phyloP scores from a whole-genome alignment of 1,140 invertebrate genomes.

The Euschistus heros region DNA sequence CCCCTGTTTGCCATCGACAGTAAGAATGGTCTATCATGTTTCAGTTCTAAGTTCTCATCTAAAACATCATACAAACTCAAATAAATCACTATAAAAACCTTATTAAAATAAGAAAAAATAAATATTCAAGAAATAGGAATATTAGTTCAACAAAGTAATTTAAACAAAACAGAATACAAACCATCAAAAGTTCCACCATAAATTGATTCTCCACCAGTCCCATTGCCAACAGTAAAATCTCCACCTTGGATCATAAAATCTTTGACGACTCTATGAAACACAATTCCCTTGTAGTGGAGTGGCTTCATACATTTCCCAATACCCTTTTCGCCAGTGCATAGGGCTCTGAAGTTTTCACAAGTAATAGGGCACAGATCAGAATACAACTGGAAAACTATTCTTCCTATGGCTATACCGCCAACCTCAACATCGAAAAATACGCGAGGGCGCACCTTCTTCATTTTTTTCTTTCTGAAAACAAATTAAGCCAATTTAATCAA shows the following conservation, averaged over 20 bases:
- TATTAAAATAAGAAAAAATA: background rate
- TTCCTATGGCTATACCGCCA: slow-evolving; percentile 71
- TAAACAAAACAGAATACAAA: slow-evolving; percentile 33
- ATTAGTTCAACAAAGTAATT: background rate
- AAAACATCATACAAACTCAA: slow-evolving; percentile 21
- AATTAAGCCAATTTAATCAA: background rate
- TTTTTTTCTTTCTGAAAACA: slow-evolving; percentile 12
- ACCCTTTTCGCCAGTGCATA: slow-evolving; percentile 84
- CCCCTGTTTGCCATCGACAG: slow-evolving; percentile 96
- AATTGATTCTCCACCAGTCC: slow-evolving; percentile 83
- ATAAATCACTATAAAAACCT: too few species aligned
- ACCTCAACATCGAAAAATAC: slow-evolving; percentile 90
- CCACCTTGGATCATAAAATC: slow-evolving; percentile 86
- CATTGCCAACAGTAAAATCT: slow-evolving; percentile 80
- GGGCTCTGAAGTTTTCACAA: slow-evolving; percentile 82
- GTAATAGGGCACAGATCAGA: slow-evolving; percentile 87
- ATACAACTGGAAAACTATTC: slow-evolving; percentile 90
- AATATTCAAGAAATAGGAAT: too few species aligned
- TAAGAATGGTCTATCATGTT: slow-evolving; percentile 76
- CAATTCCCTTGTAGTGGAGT: slow-evolving; percentile 57
- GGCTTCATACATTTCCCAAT: slow-evolving; percentile 61
- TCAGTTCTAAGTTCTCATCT: slow-evolving; percentile 86
- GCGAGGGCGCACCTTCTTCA: slow-evolving; percentile 43
- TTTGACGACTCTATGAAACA: slow-evolving; percentile 86
- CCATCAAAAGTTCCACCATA: slow-evolving; percentile 82